These are phyloP conservation scores for Pipistrellus pygmaeus DNA, from an alignment of 2,797 vertebrate genomes.

Conservation along the genomic window DNA sequence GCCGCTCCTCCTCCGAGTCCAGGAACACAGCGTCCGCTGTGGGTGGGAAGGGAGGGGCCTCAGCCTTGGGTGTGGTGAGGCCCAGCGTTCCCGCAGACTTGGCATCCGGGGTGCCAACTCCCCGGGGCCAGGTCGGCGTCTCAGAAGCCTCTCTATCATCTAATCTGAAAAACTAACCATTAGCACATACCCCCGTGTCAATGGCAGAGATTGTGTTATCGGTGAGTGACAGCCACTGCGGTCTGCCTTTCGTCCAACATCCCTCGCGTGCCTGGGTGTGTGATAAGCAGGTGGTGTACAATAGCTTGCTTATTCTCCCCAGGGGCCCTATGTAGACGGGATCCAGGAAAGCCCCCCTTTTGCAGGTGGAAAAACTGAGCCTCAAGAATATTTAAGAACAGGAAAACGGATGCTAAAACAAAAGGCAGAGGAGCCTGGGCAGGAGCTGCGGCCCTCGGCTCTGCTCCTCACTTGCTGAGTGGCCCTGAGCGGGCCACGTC, in stretches of 20 bases:
- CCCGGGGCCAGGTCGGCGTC: neutral
- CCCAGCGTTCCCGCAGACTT: neutral
- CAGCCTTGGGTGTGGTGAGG: neutral
- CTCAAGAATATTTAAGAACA: neutral
- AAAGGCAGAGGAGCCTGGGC: neutral
- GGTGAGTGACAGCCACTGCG: neutral
- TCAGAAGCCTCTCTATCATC: neutral
- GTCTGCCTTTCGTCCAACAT: neutral
- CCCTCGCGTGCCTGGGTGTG: neutral
- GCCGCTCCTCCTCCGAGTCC: slow-evolving; percentile 87
- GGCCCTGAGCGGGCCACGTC: neutral
- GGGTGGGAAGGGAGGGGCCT: neutral
- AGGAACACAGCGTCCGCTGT: slow-evolving; percentile 94
- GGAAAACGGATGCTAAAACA: neutral
- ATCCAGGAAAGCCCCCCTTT: neutral
- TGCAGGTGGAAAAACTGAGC: neutral
- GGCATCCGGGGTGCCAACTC: neutral
- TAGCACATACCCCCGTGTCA: neutral
- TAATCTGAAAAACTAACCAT: neutral
- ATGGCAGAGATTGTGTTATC: neutral
- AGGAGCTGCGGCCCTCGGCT: neutral
- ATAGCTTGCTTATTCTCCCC: neutral
- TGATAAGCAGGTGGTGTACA: neutral
- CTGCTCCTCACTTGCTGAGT: neutral
- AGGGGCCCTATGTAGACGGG: neutral